Conservation (phyloP, 1,140 invertebrate species). For the Drosophila kikkawai region DNA sequence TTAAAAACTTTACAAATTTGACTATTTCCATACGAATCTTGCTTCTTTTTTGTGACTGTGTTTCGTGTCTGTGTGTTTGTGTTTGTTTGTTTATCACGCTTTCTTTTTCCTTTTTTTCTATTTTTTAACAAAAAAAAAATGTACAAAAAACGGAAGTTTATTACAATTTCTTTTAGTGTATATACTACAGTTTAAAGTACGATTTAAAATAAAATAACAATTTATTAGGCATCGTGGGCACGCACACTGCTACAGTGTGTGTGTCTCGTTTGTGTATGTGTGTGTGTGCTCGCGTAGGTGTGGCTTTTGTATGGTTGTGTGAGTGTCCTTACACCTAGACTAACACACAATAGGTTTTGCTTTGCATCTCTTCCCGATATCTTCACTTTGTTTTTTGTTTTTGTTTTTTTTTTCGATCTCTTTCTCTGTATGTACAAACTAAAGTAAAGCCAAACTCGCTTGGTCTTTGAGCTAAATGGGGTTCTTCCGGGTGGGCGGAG, state of each 20-base stretch:
- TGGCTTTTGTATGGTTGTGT: slow-evolving; percentile 34
- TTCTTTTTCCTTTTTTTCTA: slow-evolving; percentile 55
- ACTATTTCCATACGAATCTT: slow-evolving; percentile 41
- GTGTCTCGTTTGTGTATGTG: slow-evolving; percentile 17
- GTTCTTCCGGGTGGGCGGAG: not conserved
- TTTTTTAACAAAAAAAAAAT: slow-evolving; percentile 47
- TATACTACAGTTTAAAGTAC: slow-evolving; percentile 62
- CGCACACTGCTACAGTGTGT: slow-evolving; percentile 41
- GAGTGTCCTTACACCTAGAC: slow-evolving; percentile 50
- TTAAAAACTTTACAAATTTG: slow-evolving; percentile 45
- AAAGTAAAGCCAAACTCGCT: slow-evolving; percentile 41
- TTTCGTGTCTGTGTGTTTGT: slow-evolving; percentile 42
- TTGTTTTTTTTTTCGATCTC: slow-evolving; percentile 35
- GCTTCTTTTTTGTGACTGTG: slow-evolving; percentile 58
- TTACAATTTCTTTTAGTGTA: slow-evolving; percentile 38
- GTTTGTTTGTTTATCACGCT: slow-evolving; percentile 64
- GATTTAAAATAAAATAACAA: slow-evolving; percentile 81
- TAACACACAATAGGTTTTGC: slow-evolving; percentile 46
- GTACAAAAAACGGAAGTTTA: slow-evolving; percentile 28
- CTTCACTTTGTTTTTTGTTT: slow-evolving; percentile 10
- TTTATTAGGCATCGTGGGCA: slow-evolving; percentile 69
- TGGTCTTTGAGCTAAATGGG: slow-evolving; percentile 62
- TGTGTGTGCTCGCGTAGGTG: slow-evolving; percentile 23
- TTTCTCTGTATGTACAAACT: slow-evolving; percentile 60
- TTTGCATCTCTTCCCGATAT: slow-evolving; percentile 26